These are phyloP conservation scores for Discoglossus pictus DNA, from an alignment of 2,797 vertebrate genomes.

Conservation along the genomic window DNA sequence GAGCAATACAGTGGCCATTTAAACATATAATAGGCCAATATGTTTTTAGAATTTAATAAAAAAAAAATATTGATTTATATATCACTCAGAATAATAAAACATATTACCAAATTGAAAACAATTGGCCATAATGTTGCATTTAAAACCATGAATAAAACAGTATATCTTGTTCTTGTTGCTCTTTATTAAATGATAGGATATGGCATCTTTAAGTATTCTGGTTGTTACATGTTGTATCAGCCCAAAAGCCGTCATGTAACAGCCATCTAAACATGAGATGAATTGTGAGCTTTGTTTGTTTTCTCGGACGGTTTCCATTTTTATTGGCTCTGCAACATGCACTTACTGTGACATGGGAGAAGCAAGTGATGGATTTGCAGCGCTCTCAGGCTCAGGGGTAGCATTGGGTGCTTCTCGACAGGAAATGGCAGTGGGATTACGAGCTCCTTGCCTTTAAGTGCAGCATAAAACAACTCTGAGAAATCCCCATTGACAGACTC, in stretches of 20 bases:
- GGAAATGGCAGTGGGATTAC: constrained; percentile 41
- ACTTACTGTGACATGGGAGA: constrained; percentile 29
- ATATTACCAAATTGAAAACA: too few relatives aligned
- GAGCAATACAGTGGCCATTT: too few relatives aligned
- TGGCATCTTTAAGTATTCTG: too few relatives aligned
- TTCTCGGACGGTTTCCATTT: constrained; percentile 13
- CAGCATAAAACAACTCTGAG: constrained; percentile 43
- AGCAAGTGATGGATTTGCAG: constrained; percentile 36
- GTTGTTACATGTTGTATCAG: too few relatives aligned
- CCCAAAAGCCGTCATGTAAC: constrained; percentile 9
- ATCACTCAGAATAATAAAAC: too few relatives aligned
- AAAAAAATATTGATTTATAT: too few relatives aligned
- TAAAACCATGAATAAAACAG: too few relatives aligned
- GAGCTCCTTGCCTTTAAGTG: constrained; percentile 39
- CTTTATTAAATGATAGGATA: too few relatives aligned
- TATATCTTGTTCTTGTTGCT: too few relatives aligned
- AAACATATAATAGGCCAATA: too few relatives aligned
- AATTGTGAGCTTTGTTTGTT: constrained; percentile 15
- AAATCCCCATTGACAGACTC: constrained; percentile 47
- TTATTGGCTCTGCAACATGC: constrained; percentile 36
- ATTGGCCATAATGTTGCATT: too few relatives aligned
- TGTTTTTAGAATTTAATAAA: too few relatives aligned
- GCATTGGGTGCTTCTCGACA: constrained; percentile 24
- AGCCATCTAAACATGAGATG: constrained; percentile 18
- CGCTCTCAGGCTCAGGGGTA: constrained; percentile 9